Base-by-base conservation (phyloP, 2,797 vertebrate genomes). In the Peromyscus melanophrys region DNA sequence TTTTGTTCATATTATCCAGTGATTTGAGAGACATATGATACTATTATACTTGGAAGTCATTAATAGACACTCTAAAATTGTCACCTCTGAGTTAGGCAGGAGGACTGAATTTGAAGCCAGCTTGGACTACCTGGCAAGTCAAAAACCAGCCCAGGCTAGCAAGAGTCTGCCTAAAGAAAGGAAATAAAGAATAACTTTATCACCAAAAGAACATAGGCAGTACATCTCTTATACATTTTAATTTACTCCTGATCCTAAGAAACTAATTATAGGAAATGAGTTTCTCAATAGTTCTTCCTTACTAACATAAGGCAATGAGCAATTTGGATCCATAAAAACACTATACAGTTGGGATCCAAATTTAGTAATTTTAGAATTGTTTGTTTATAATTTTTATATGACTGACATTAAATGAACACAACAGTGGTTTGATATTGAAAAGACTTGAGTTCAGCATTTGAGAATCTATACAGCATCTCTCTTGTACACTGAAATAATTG, bases 401-500 rank as follows among this genome's bases (percentile, higher is more conserved):
- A 90, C 90, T 91, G 95, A 93, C 88, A 77, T 84, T 93, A 90
- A 96, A 92, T 80, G 83, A 87, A 91, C 85, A 96, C 90, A 97
- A 96, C 96, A 40, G 14, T 89, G 81, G 75, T 90, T 92, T 97
- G 92, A 95, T 93, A 59, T 75, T 95, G 76, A 90, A 96, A 94
- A 77, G 65, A 94, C 96, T 61, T 92, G 69, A 92, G 81, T 82
- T 91, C 31, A 23, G 75, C 92, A 92, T 94, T 40, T 80, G 49
- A 80, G 25, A 87, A 91, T 96, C 92, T 92, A 89, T 92, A 71
- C 29, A 95, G 65, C 97, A 82, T 90, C 52, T 37, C 49, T 96
- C 91, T 96, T 93, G 83, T 91, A 97, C 95, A 96, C 92, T 65
- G 96, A 97, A 98, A 97, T 97, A 93, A 97, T 97, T 96, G 96